Conservation (phyloP, 2,113 vertebrate species). For the Neodontobutis hainanensis region DNA sequence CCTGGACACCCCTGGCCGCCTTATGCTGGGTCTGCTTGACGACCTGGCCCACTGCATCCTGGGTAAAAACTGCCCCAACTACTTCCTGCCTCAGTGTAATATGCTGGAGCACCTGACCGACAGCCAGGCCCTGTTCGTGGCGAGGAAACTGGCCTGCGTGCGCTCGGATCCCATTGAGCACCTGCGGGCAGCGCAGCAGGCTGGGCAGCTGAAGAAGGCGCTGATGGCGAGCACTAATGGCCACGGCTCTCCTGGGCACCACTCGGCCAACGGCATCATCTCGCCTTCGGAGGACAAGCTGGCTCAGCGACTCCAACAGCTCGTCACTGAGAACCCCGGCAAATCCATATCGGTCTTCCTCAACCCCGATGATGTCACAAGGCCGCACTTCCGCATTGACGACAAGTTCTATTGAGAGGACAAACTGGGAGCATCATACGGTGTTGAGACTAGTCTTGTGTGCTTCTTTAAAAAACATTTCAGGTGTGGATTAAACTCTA, state of each 20-base stretch:
- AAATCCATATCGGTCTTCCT: slow-evolving; percentile 86
- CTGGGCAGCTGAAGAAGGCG: slow-evolving; percentile 79
- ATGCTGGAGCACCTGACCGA: slow-evolving; percentile 81
- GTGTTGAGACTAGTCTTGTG: not conserved
- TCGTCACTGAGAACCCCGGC: slow-evolving; percentile 84
- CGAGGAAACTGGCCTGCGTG: slow-evolving; percentile 79
- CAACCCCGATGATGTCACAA: slow-evolving; percentile 82
- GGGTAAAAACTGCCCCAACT: slow-evolving; percentile 84
- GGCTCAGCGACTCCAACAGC: slow-evolving; percentile 81
- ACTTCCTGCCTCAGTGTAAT: slow-evolving; percentile 85
- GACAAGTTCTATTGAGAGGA: slow-evolving; percentile 80
- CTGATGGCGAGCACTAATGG: slow-evolving; percentile 64
- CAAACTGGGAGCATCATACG: slow-evolving; percentile 1
- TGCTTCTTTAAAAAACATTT: not conserved
- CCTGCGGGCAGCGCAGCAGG: slow-evolving; percentile 82
- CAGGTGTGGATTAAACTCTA: not conserved
- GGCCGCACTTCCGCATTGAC: slow-evolving; percentile 84
- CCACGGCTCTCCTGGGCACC: slow-evolving; percentile 71
- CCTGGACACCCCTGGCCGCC: slow-evolving; percentile 79
- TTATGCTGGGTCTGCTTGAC: slow-evolving; percentile 85
- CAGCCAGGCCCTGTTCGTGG: slow-evolving; percentile 74
- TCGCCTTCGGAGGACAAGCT: slow-evolving; percentile 79
- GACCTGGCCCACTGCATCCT: slow-evolving; percentile 84
- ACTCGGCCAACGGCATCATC: slow-evolving; percentile 61
- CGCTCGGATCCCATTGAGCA: slow-evolving; percentile 83